These are phyloP conservation scores for Xanthorhoe spadicearia DNA, from an alignment of 2,888 invertebrate species.

Conservation along the genomic window DNA sequence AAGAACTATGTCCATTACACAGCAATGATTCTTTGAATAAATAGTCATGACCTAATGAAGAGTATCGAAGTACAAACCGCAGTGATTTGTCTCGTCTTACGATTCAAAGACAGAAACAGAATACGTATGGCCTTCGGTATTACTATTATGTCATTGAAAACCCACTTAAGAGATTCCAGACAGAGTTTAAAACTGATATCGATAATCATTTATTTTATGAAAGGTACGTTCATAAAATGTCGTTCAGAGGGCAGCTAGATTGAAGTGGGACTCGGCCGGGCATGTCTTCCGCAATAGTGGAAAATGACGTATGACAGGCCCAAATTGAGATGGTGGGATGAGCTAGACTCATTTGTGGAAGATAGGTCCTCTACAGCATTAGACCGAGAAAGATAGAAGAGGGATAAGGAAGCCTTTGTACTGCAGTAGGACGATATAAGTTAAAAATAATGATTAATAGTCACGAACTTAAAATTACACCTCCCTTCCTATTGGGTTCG, in stretches of 20 bases:
- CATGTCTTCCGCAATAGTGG: neutral
- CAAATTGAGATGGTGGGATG: no score
- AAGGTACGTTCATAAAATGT: neutral
- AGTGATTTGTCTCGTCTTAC: slow-evolving; percentile 69
- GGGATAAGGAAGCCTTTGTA: no score
- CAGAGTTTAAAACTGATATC: neutral
- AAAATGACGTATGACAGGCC: no score
- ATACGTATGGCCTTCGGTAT: slow-evolving; percentile 57
- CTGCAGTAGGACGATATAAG: no score
- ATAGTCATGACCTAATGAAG: slow-evolving; percentile 54
- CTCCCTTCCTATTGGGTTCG: no score
- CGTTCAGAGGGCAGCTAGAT: no score
- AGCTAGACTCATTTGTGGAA: no score
- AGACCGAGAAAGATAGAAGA: no score
- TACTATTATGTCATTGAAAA: slow-evolving; percentile 24
- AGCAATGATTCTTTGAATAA: slow-evolving; percentile 34
- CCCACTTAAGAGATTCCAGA: neutral
- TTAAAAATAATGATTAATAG: no score
- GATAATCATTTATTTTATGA: neutral
- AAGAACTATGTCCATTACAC: neutral
- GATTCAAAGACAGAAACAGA: slow-evolving; percentile 56
- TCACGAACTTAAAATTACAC: no score
- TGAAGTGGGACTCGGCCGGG: no score
- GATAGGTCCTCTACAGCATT: no score
- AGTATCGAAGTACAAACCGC: slow-evolving; percentile 72